phyloP scores from a whole-genome alignment of 2,888 invertebrate species.

The Microchrysa polita region DNA sequence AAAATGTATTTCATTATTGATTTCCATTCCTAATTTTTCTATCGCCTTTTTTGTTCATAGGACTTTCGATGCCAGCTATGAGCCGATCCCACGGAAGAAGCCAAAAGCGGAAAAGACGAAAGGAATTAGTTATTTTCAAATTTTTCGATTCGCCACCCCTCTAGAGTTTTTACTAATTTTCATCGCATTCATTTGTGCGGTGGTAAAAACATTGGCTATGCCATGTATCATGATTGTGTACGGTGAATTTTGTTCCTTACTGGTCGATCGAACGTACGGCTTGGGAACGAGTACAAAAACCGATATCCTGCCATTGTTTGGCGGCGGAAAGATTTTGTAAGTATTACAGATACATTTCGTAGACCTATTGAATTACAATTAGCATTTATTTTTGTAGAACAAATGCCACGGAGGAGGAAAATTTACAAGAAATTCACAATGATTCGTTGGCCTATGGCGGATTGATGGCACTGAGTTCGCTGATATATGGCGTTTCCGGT shows the following conservation, averaged over 20 bases:
- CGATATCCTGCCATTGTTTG: slow-evolving; percentile 68
- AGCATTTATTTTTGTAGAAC: slow-evolving; percentile 57
- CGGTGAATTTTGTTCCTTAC: slow-evolving; percentile 74
- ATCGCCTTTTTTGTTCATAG: not conserved
- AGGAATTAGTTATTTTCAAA: slow-evolving; percentile 54
- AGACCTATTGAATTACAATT: too few species aligned
- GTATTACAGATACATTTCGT: too few species aligned
- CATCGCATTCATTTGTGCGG: slow-evolving; percentile 68
- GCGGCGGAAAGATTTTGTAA: slow-evolving; percentile 70
- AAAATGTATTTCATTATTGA: too few species aligned
- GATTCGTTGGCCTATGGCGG: slow-evolving; percentile 73
- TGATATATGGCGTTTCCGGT: slow-evolving; percentile 70
- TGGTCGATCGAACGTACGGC: slow-evolving; percentile 71
- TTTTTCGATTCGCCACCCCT: slow-evolving; percentile 70
- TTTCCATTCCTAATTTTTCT: not conserved
- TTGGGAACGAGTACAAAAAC: slow-evolving; percentile 69
- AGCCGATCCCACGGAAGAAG: not conserved
- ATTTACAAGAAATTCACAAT: slow-evolving; percentile 68
- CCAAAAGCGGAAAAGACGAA: slow-evolving; percentile 45
- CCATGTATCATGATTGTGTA: slow-evolving; percentile 75
- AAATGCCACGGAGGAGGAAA: slow-evolving; percentile 68
- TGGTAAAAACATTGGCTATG: slow-evolving; percentile 69
- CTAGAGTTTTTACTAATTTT: slow-evolving; percentile 67
- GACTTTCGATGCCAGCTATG: not conserved
- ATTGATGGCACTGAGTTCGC: slow-evolving; percentile 65